phyloP scores from a whole-genome alignment of 1,140 invertebrate genomes.

The Sitobion miscanthi region DNA sequence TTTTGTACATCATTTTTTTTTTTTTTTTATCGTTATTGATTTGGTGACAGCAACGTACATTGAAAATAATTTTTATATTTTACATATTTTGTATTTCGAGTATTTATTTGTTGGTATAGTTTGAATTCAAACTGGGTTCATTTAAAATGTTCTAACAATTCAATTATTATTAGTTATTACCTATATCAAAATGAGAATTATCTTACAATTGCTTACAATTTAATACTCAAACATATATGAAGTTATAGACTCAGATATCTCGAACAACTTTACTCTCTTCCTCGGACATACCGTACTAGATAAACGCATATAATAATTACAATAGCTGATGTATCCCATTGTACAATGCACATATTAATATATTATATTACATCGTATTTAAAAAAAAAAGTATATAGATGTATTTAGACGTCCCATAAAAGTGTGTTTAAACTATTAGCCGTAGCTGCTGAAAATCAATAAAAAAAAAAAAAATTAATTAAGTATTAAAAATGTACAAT shows the following conservation, averaged over 20 bases:
- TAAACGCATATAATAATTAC: not conserved
- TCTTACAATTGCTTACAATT: no score
- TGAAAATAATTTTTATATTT: not conserved
- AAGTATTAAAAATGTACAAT: not conserved
- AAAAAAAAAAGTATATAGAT: not conserved
- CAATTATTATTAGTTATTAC: no score
- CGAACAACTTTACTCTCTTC: not conserved
- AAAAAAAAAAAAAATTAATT: not conserved
- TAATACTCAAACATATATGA: no score
- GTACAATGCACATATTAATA: not conserved
- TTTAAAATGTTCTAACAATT: not conserved
- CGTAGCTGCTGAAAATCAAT: not conserved
- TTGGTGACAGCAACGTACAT: not conserved
- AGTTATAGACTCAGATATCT: no score
- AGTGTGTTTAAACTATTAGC: not conserved
- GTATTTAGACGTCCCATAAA: not conserved
- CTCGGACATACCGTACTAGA: fast-evolving
- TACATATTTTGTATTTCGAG: not conserved
- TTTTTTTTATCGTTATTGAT: not conserved
- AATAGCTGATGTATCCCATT: not conserved
- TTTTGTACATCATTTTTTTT: not conserved
- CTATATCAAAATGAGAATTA: no score
- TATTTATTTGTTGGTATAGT: not conserved
- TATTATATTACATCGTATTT: not conserved
- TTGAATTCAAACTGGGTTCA: not conserved